Evolutionary conservation across 1,140 invertebrate species (phyloP), one percentile per base, ranked within the genome.

Genomic region (Trachymyrmex cornetzi): DNA sequence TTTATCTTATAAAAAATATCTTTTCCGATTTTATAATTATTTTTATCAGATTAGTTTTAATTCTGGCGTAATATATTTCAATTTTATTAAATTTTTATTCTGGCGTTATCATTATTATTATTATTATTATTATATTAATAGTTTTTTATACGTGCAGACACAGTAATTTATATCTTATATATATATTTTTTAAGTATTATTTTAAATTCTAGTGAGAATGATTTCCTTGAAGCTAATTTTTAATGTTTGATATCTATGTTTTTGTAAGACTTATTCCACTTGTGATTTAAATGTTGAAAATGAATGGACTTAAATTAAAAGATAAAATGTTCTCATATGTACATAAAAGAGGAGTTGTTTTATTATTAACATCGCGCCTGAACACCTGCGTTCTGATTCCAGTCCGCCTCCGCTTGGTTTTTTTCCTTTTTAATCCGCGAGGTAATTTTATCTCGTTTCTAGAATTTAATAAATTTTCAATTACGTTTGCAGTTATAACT

Each of bases 301-400:
- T 27, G 34, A 69, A 69, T 14, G 66, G 12, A 50, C 6, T 22
- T 50, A 69, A 69, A 69, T 69, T 50, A 69, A 69, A 44, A 69
- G 66, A 50, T 69, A 48, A 69, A 69, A 48, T 50, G 22, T 69
- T 69, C 14, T 69, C 66, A 69, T 69, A 50, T 69, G 66, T 50
- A 24, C 66, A 48, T 69, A 50, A 69, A 48, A 69, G 66, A 69
- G 44, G 0, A 69, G 22, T 50, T 69, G 5, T 69, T 69, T 69
- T 24, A 69, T 69, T 69, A 48, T 69, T 69, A 69, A 69, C 22
- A 50, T 48, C 38, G 66, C 38, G 22, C 2, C 22, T n/a, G 66
- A 69, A 50, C 22, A 50, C 38, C 66, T 69, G 66, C 12, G 66
- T 48, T 69, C 38, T 24, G 2, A 69, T 22, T 69, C 14, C 34